phyloP scores from a whole-genome alignment of 2,888 invertebrate species.

The Tetragonula carbonaria region DNA sequence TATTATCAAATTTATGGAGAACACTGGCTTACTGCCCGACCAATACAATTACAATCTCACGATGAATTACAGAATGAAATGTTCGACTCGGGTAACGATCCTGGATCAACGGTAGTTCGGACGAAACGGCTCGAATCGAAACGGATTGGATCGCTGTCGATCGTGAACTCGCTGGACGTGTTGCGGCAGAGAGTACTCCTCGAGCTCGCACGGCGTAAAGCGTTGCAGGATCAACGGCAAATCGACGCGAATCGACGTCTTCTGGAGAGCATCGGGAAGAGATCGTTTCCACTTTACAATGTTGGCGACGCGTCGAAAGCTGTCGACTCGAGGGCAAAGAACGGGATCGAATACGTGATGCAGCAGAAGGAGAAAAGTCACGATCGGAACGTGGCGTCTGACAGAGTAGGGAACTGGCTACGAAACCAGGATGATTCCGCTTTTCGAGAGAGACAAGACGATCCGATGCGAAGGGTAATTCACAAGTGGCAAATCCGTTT shows the following conservation, averaged over 20 bases:
- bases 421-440: slow-evolving; percentile 59
- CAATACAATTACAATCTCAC: not conserved
- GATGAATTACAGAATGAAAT: slow-evolving; percentile 68
- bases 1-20: too few species aligned
- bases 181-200: slow-evolving; percentile 91
- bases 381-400: slow-evolving; percentile 26
- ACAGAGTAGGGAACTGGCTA: slow-evolving; percentile 67
- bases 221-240: slow-evolving; percentile 90
- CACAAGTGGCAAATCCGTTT: too few species aligned
- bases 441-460: slow-evolving; percentile 63
- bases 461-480: slow-evolving; percentile 69
- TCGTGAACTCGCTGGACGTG: slow-evolving; percentile 94
- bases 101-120: slow-evolving; percentile 65
- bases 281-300: slow-evolving; percentile 79
- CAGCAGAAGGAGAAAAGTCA: slow-evolving; percentile 28
- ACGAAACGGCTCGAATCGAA: slow-evolving; percentile 71
- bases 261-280: slow-evolving; percentile 91
- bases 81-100: slow-evolving; percentile 68
- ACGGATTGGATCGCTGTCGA: slow-evolving; percentile 88
- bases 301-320: slow-evolving; percentile 15
- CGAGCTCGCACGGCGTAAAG: slow-evolving; percentile 93
- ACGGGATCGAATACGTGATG: slow-evolving; percentile 34
- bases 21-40: too few species aligned
- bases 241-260: slow-evolving; percentile 90
- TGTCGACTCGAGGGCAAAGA: slow-evolving; percentile 30